These are phyloP conservation scores for Labeo rohita DNA, from an alignment of 2,113 vertebrate species.

Conservation along the genomic window DNA sequence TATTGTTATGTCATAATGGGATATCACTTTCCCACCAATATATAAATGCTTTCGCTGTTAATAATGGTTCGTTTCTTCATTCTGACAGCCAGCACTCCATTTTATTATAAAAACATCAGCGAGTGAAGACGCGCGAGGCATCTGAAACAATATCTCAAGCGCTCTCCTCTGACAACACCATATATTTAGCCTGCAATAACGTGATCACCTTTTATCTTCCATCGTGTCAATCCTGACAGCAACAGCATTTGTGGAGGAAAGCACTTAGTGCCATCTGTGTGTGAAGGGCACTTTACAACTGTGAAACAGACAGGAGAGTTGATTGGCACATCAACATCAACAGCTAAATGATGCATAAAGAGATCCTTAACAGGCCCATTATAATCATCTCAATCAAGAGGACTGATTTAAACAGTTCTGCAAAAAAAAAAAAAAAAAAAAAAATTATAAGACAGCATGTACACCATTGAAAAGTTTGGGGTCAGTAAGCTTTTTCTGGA, in stretches of 20 bases:
- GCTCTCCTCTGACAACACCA: not conserved
- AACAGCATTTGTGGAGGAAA: conserved; percentile 13
- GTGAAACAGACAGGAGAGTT: conserved; percentile 14
- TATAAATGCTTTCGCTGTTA: conserved; percentile 15
- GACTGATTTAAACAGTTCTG: not conserved
- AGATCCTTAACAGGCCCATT: conserved; percentile 21
- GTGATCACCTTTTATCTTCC: conserved; percentile 23
- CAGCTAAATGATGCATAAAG: conserved; percentile 20
- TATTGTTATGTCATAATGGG: conserved; percentile 8
- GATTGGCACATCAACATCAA: conserved; percentile 35
- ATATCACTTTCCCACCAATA: not conserved
- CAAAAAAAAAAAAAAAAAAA: not conserved
- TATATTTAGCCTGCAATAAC: conserved; percentile 1
- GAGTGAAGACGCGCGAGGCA: not conserved
- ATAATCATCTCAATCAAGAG: conserved; percentile 16
- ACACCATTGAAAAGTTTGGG: not conserved
- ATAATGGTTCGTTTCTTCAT: not conserved
- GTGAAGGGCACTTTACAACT: conserved; percentile 1
- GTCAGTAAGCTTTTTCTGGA: not conserved
- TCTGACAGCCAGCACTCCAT: conserved; percentile 20
- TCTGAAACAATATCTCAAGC: not conserved
- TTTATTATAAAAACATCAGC: conserved; percentile 26
- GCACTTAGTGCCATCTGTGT: conserved; percentile 27
- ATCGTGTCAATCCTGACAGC: not conserved
- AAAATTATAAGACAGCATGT: not conserved